These are phyloP conservation scores for Syngnathus acus DNA, from an alignment of 2,797 vertebrate species.

Conservation along the genomic window DNA sequence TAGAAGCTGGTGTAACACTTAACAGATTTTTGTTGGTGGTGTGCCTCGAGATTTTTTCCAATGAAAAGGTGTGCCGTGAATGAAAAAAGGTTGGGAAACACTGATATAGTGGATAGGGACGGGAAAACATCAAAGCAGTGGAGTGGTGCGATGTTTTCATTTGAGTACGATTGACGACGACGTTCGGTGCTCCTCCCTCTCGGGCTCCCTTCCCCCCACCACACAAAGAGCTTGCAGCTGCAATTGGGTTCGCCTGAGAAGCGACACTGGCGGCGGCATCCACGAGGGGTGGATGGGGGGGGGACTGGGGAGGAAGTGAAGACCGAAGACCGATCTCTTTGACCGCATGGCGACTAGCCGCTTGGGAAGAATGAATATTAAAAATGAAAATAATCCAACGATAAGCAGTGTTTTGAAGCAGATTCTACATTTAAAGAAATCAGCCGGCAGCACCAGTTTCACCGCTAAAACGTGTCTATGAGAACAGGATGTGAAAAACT, in stretches of 20 bases:
- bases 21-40: too few species aligned
- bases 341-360: neutral
- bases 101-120: neutral
- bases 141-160: neutral
- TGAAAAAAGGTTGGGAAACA: too few species aligned
- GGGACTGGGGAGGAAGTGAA: neutral
- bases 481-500: too few species aligned
- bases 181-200: constrained; percentile 10
- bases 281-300: constrained; percentile 1
- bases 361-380: neutral
- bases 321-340: constrained; percentile 23
- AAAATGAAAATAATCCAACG: neutral
- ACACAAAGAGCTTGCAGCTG: constrained; percentile 44
- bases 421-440: too few species aligned
- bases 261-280: neutral
- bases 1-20: too few species aligned
- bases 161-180: neutral
- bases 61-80: too few species aligned
- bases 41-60: too few species aligned
- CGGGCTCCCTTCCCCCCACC: constrained; percentile 32
- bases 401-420: too few species aligned
- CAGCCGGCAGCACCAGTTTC: neutral
- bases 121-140: neutral
- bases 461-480: neutral
- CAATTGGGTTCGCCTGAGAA: constrained; percentile 33